These are phyloP conservation scores for Troides oblongomaculatus DNA, from an alignment of 2,888 invertebrate species.

Conservation along the genomic window DNA sequence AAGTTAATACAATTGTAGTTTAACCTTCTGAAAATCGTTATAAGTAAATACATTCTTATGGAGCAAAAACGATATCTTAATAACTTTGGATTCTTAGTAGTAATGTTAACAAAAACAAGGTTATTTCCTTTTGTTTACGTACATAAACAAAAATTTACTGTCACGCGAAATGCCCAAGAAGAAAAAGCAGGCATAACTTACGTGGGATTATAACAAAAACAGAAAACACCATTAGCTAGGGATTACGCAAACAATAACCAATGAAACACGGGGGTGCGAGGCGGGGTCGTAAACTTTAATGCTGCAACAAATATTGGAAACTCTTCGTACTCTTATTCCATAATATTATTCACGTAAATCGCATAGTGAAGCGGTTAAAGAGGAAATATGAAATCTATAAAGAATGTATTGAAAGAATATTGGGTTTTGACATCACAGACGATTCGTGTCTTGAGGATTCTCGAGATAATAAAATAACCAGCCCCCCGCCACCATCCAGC, in stretches of 20 bases:
- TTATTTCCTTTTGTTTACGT: neutral
- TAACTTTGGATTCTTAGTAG: too few species aligned
- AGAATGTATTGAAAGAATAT: slow-evolving; percentile 67
- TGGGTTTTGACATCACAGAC: slow-evolving; percentile 70
- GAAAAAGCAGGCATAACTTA: slow-evolving; percentile 21
- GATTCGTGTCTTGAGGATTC: slow-evolving; percentile 61
- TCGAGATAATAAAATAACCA: slow-evolving; percentile 67
- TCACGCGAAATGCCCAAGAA: neutral
- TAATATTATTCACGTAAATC: slow-evolving; percentile 56
- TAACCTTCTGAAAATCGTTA: too few species aligned
- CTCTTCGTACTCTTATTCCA: slow-evolving; percentile 55
- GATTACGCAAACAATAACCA: slow-evolving; percentile 32
- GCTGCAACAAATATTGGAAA: slow-evolving; percentile 56
- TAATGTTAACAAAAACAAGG: too few species aligned
- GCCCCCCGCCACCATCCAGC: slow-evolving; percentile 38
- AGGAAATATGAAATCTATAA: slow-evolving; percentile 68
- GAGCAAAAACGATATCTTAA: too few species aligned
- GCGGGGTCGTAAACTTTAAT: slow-evolving; percentile 56
- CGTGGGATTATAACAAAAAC: slow-evolving; percentile 25
- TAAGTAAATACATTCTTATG: too few species aligned
- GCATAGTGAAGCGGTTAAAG: slow-evolving; percentile 46
- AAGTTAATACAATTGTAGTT: too few species aligned
- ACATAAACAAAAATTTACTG: neutral
- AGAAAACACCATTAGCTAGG: slow-evolving; percentile 27
- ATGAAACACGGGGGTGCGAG: slow-evolving; percentile 48